Base-by-base conservation (phyloP, 2,113 vertebrate species). In the Galbula dea region DNA sequence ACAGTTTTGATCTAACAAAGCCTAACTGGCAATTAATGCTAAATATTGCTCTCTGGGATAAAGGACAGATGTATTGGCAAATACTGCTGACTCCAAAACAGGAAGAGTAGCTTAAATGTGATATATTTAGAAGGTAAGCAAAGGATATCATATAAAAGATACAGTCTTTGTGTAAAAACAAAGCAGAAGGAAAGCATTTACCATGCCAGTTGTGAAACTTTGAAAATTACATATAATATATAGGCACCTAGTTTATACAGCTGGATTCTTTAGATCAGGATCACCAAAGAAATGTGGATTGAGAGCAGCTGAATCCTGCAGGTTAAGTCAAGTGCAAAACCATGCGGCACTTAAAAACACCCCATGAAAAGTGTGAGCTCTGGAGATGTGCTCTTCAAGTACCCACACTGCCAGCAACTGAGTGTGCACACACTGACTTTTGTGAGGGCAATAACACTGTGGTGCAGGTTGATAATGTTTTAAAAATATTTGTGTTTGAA, bases 11-110 rank as follows among this genome's bases (percentile, higher is more conserved):
- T 78, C 43, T 89, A 57, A 80, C 49, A 39, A 26, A 61, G 32
- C 36, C 71, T 93, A 68, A 94, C 21, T 89, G 92, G 51, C 63
- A 93, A 57, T 93, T 95, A 92, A 67, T 58, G 55, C 59, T 66
- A 83, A 87, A 52, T 77, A 48, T 46, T 89, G 21, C n/a, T 74
- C 39, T 72, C 55, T 83, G 61, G 65, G 54, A 63, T 90, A 79
- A 82, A 18, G 37, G 22, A 32, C 45, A 73, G 71, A 41, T 0
- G 2, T 46, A 45, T 41, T 79, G 45, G 18, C 49, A 84, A 86
- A 84, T 80, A 89, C 41, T 90, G 77, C 67, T 93, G 71, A 57
- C 46, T 89, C 39, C 57, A 79, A 66, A 91, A 22, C 59, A 86
- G 30, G 37, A 91, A 77, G 20, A 63, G 29, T 74, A 74, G 17